Evolutionary conservation across 2,888 invertebrate genomes (phyloP), one percentile per base, ranked within the genome.

Genomic region (Hypena proboscidalis): DNA sequence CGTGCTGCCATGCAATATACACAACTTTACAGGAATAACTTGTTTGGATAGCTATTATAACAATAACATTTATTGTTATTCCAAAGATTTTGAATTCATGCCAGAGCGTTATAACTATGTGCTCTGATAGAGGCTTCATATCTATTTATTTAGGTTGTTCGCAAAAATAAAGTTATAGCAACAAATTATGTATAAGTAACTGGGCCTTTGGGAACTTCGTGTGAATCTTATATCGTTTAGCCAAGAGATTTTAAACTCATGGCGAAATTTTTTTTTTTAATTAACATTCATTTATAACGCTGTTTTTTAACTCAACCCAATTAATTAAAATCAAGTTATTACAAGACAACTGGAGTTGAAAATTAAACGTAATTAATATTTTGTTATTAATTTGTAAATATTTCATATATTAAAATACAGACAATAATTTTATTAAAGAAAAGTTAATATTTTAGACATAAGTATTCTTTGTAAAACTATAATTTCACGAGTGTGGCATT

Each of bases 21-120:
- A 51, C n/a, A n/a, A 46, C 56, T 57, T 58, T 54, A 61, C 51
- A 51, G 49, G 40, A 38, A 46, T n/a, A n/a, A n/a, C 53, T 57
- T 55, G 17, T 42, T 50, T 15, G 26, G 26, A 46, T 38, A 46
- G 7, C 40, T 39, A 20, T 44, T 39, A 49, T 33, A 34, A 27
- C 42, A 35, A 42, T 50, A 58, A 51, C 47, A 60, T 53, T 33
- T 37, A n/a, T 48, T 56, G 36, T 48, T 54, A 52, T 52, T 55
- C 44, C 45, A 40, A n/a, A n/a, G n/a, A 56, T 40, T 50, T 51
- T 54, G 48, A 57, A 22, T 27, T 31, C 51, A 44, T n/a, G 54
- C 49, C 43, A 60, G n/a, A n/a, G 45, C 29, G 25, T 41, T 39
- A 41, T 46, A 43, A 33, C 37, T 26, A 17, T 6, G 19, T 13